A percentile compares a stretch with the other conserved stretches of the same genome.
Conservation (phyloP, 2,113 vertebrate genomes). For the Chinchilla lanigera region DNA sequence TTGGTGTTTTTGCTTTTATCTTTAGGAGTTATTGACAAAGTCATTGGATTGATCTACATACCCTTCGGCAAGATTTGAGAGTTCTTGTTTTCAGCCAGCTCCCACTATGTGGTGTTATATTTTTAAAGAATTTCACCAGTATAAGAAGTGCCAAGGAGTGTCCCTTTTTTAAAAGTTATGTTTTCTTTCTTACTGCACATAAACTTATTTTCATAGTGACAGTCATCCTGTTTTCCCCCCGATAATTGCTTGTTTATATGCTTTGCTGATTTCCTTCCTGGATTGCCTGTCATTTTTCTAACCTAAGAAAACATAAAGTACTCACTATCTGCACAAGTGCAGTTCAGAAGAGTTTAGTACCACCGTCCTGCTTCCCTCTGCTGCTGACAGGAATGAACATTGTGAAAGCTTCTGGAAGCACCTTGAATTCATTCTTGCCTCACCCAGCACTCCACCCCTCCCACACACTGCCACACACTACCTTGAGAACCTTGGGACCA, state of each 20-base stretch:
- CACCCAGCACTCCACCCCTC: background rate
- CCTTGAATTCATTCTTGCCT: background rate
- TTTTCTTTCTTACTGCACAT: slow-evolving; percentile 5
- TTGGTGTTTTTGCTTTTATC: background rate
- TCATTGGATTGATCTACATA: background rate
- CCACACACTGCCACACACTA: background rate
- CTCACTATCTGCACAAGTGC: background rate
- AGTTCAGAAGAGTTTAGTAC: background rate
- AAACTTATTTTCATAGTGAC: background rate
- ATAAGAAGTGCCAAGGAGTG: background rate
- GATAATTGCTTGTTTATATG: slow-evolving; percentile 26
- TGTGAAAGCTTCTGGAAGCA: background rate
- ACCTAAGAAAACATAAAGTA: background rate
- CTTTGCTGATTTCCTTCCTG: background rate
- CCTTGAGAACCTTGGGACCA: background rate
- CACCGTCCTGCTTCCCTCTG: background rate
- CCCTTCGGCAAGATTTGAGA: background rate
- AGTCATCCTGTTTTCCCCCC: background rate
- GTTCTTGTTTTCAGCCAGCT: background rate
- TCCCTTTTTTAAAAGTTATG: background rate
- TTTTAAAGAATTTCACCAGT: background rate
- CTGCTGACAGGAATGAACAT: background rate
- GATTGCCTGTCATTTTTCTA: slow-evolving; percentile 5
- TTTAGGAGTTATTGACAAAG: background rate
- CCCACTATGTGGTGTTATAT: background rate